A percentile compares a stretch with the other conserved stretches of the same genome.
These are phyloP conservation scores for Eulithis prunata DNA, from an alignment of 2,888 invertebrate genomes.

Conservation along the genomic window DNA sequence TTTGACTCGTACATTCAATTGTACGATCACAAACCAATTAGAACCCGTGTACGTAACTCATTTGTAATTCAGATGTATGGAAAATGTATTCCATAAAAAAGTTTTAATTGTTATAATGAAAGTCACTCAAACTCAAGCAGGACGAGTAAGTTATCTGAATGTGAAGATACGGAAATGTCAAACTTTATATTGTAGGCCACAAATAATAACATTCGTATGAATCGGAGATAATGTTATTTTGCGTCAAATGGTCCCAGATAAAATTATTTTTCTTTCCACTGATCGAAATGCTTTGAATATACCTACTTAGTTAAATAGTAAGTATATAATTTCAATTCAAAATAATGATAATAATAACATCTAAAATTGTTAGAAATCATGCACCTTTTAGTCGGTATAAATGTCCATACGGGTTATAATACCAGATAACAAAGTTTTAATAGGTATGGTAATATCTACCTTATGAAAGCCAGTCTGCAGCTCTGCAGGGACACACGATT, in stretches of 20 bases:
- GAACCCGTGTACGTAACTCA: constrained; percentile 13
- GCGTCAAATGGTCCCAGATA: too few relatives aligned
- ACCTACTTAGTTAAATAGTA: too few relatives aligned
- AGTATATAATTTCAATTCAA: too few relatives aligned
- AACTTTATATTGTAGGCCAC: too few relatives aligned
- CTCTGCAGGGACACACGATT: constrained; percentile 36
- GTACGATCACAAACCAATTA: constrained; percentile 27
- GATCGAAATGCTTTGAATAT: too few relatives aligned
- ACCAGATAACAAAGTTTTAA: constrained; percentile 19
- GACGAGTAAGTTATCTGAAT: background rate
- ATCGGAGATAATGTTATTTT: too few relatives aligned
- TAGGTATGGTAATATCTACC: constrained; percentile 13
- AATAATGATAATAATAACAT: too few relatives aligned
- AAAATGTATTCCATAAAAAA: constrained; percentile 21
- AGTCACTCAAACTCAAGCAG: constrained; percentile 15
- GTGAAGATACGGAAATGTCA: background rate
- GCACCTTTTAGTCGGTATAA: background rate
- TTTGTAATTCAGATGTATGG: constrained; percentile 25
- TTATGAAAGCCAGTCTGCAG: constrained; percentile 16
- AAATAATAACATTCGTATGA: too few relatives aligned
- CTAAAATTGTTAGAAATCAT: too few relatives aligned
- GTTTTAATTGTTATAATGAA: constrained; percentile 21
- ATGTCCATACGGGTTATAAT: background rate
- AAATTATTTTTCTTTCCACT: too few relatives aligned
- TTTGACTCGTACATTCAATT: constrained; percentile 18